A percentile compares a stretch with the other conserved stretches of the same genome.
Conservation (phyloP, 2,888 invertebrate genomes). For the Chydorus sphaericus region DNA sequence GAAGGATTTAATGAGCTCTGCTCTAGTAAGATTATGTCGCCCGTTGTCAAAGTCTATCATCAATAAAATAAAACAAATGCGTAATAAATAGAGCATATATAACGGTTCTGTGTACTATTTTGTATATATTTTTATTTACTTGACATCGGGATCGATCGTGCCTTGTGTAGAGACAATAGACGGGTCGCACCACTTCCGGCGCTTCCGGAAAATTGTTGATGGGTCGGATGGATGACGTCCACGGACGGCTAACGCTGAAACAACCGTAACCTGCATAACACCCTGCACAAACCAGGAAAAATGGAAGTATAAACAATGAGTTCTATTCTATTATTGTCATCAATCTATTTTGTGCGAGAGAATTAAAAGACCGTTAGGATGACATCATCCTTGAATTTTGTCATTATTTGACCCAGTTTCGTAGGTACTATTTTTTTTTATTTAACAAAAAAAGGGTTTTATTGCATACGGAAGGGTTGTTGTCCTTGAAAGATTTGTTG, state of each 20-base stretch:
- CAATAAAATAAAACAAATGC: not conserved
- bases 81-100: not conserved
- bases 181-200: constrained; percentile 47
- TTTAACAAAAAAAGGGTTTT: not conserved
- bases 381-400: not conserved
- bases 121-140: constrained; percentile 3
- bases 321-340: no score
- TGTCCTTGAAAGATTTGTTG: no score
- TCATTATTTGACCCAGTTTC: not conserved
- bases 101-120: no score
- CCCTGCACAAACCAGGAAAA: constrained; percentile 22
- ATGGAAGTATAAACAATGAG: no score
- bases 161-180: constrained; percentile 43
- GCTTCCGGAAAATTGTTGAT: constrained; percentile 62
- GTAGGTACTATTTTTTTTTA: not conserved
- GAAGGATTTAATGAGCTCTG: constrained; percentile 25
- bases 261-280: constrained; percentile 70
- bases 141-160: constrained; percentile 30
- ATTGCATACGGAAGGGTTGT: no score
- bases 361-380: not conserved
- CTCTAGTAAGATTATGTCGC: not conserved
- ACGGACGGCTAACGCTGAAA: constrained; percentile 59
- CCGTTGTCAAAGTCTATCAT: constrained; percentile 1
- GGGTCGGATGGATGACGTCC: constrained; percentile 59
- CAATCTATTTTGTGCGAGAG: no score